Base-by-base conservation (phyloP, 2,888 invertebrate genomes). In the Microchrysa polita region DNA sequence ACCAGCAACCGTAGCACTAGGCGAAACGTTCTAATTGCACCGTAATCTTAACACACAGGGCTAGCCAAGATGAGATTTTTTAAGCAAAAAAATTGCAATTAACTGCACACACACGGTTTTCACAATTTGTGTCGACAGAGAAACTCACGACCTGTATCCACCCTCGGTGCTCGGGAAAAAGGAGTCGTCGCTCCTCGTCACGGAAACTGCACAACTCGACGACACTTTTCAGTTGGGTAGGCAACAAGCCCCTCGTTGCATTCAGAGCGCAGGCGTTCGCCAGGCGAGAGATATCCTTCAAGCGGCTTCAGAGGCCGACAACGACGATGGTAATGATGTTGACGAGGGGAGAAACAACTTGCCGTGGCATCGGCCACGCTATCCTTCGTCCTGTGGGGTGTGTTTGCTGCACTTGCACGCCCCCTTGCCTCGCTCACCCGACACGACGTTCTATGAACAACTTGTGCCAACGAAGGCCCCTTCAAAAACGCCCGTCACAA, bases 331-430 rank as follows among this genome's bases (percentile, higher is more conserved):
- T 42, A 9, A 2, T 12, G 48, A 48, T 4, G 48, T 7, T 34
- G 27, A n/a, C 9, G 44, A 20, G 16, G 23, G 65, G 65, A n/a
- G n/a, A 20, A 16, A 52, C 34, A 27, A 34, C 20, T 40, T 22
- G 22, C 65, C 34, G 65, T 22, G 22, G 27, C 27, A 34, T 7
- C 2, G 27, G 27, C 27, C 27, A 34, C 27, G 42, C 20, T 34
- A 20, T 44, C 65, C 40, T 61, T 65, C 65, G 65, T 65, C 65
- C 69, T 55, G 34, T 55, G 18, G 69, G 69, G 55, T 69, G 69
- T 55, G 55, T 69, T 53, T 67, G 67, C 67, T 55, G 57, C 48
- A 48, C 44, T 48, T 20, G 44, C 27, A 20, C n/a, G 22, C 14
- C 61, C 61, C 16, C 65, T 44, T 44, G 22, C 42, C 65, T 65